Conservation (phyloP, 2,113 vertebrate genomes). For the Brachypteracias leptosomus region DNA sequence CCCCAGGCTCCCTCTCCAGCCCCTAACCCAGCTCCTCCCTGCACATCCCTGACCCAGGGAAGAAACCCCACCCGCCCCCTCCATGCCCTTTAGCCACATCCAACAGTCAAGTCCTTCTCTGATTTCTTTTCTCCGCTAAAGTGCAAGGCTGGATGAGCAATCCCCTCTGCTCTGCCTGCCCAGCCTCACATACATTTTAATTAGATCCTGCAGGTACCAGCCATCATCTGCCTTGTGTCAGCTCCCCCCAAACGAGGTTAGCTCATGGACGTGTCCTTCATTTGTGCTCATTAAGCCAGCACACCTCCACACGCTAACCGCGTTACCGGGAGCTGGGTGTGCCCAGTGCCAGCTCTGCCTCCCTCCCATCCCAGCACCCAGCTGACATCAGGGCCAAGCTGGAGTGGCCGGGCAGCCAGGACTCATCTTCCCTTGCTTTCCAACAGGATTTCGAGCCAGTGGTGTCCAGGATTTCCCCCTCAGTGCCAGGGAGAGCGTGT, state of each 20-base stretch:
- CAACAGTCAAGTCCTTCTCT: neutral
- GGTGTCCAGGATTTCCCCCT: neutral
- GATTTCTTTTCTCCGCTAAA: neutral
- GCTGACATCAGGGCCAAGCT: neutral
- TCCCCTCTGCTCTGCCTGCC: neutral
- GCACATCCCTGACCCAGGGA: neutral
- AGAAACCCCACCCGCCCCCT: neutral
- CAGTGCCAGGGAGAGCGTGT: rapidly evolving
- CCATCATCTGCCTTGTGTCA: conserved; percentile 63
- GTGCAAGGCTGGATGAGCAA: conserved; percentile 15
- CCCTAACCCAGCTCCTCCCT: neutral
- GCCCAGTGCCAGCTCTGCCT: neutral
- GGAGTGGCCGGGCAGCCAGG: neutral
- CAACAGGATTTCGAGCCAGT: neutral
- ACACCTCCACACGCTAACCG: neutral
- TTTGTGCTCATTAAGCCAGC: neutral
- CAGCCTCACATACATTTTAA: neutral
- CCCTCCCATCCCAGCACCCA: neutral
- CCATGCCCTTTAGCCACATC: neutral
- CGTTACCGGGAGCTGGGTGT: rapidly evolving
- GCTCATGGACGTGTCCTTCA: neutral
- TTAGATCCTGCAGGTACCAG: conserved; percentile 58
- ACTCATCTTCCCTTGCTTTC: neutral
- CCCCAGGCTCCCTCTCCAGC: neutral
- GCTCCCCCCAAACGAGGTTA: conserved; percentile 60